Percentiles rank a stretch among this genome's conserved stretches.
Evolutionary conservation across 2,888 invertebrate species (phyloP).

Genomic region (Philereme transversata): DNA sequence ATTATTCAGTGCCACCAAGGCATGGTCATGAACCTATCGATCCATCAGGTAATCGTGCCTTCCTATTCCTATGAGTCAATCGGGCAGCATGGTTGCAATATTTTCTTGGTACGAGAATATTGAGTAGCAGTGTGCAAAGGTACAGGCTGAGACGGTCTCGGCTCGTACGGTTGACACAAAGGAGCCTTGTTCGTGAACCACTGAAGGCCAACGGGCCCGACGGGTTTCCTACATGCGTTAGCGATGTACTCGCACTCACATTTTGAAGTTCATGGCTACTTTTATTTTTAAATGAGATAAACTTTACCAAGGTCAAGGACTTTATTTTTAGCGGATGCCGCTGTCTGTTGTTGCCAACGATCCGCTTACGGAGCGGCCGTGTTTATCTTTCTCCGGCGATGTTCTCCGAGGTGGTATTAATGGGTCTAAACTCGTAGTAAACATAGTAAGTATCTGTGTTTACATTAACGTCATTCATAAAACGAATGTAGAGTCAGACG

Average conservation of each 20-base stretch:
- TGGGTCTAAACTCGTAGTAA: slow-evolving; percentile 54
- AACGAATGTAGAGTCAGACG: slow-evolving; percentile 19
- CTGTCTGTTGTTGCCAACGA: slow-evolving; percentile 65
- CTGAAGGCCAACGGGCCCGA: slow-evolving; percentile 73
- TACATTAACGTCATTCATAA: slow-evolving; percentile 45
- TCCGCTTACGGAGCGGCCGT: slow-evolving; percentile 54
- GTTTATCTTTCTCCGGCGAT: slow-evolving; percentile 52
- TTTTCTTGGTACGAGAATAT: slow-evolving; percentile 24
- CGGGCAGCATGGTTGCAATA: slow-evolving; percentile 23
- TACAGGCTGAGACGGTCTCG: slow-evolving; percentile 38
- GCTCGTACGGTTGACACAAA: slow-evolving; percentile 59
- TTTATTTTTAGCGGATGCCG: slow-evolving; percentile 75
- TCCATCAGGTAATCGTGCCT: slow-evolving; percentile 20
- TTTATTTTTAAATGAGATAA: slow-evolving; percentile 75
- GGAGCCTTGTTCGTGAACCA: slow-evolving; percentile 79
- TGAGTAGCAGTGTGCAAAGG: slow-evolving; percentile 21
- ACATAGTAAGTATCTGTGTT: slow-evolving; percentile 48
- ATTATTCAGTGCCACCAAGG: slow-evolving; percentile 23
- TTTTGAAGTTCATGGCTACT: slow-evolving; percentile 77
- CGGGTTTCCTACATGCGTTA: slow-evolving; percentile 67
- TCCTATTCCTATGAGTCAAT: slow-evolving; percentile 30
- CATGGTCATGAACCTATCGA: slow-evolving; percentile 34
- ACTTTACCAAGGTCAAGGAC: slow-evolving; percentile 78
- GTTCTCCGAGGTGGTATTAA: slow-evolving; percentile 49
- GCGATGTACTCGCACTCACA: slow-evolving; percentile 63